Evolutionary conservation across 2,888 invertebrate species (phyloP).

Genomic region (Ligdia adustata): DNA sequence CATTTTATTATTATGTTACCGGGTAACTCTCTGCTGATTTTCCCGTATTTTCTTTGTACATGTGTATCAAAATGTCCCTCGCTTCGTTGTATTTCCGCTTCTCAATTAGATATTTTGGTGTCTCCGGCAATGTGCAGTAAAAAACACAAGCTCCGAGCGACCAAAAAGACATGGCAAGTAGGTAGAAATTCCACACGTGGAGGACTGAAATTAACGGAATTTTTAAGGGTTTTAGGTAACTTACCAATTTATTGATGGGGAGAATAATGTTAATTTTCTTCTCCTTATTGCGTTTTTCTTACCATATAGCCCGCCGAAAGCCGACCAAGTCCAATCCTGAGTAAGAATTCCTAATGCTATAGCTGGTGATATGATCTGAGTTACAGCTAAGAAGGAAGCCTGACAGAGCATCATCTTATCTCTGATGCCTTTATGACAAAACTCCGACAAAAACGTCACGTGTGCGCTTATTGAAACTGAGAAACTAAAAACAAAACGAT

Average conservation of each 20-base stretch:
- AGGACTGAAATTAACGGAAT: slow-evolving; percentile 66
- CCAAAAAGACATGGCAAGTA: slow-evolving; percentile 57
- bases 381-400: slow-evolving; percentile 51
- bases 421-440: slow-evolving; percentile 56
- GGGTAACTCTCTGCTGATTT: slow-evolving; percentile 58
- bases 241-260: too few species aligned
- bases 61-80: slow-evolving; percentile 56
- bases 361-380: slow-evolving; percentile 52
- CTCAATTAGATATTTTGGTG: slow-evolving; percentile 66
- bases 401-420: slow-evolving; percentile 60
- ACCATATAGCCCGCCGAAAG: slow-evolving; percentile 58
- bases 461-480: slow-evolving; percentile 55
- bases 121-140: slow-evolving; percentile 61
- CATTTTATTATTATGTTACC: too few species aligned
- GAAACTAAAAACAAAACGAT: slow-evolving; percentile 61
- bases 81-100: slow-evolving; percentile 64
- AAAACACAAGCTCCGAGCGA: slow-evolving; percentile 52
- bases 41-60: slow-evolving; percentile 63
- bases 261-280: too few species aligned
- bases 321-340: slow-evolving; percentile 52
- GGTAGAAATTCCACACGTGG: slow-evolving; percentile 70
- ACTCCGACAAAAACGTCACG: slow-evolving; percentile 56
- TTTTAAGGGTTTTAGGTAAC: too few species aligned
- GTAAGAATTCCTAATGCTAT: slow-evolving; percentile 60
- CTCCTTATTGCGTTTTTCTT: too few species aligned